Conservation (phyloP, 2,113 vertebrate species). For the Embiotoca jacksoni region DNA sequence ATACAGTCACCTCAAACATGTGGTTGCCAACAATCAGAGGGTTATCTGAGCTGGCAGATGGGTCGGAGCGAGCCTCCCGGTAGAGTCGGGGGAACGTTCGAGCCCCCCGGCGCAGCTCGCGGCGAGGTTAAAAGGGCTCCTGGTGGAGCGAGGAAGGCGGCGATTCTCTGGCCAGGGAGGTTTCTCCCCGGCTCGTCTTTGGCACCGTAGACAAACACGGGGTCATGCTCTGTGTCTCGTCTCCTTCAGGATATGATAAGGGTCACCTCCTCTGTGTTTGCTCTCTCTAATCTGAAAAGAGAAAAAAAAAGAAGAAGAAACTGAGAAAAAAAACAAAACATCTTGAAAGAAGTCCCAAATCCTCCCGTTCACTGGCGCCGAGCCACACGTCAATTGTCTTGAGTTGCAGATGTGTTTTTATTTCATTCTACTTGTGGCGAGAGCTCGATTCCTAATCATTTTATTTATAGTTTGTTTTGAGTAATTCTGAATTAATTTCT, state of each 20-base stretch:
- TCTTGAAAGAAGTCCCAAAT: constrained; percentile 32
- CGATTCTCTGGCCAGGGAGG: constrained; percentile 57
- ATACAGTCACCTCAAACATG: constrained; percentile 80
- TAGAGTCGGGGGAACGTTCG: constrained; percentile 80
- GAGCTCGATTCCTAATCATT: constrained; percentile 27
- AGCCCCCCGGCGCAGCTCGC: constrained; percentile 84
- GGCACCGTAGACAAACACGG: constrained; percentile 63
- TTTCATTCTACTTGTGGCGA: constrained; percentile 3
- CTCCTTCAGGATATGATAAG: constrained; percentile 67
- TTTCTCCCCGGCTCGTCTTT: constrained; percentile 60
- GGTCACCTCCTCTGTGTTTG: constrained; percentile 56
- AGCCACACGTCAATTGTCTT: constrained; percentile 45
- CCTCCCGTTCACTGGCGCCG: constrained; percentile 28
- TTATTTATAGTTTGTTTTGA: constrained; percentile 39
- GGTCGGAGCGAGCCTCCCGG: constrained; percentile 77
- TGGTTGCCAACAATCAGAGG: constrained; percentile 76
- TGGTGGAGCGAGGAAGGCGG: constrained; percentile 82
- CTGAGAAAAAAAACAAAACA: constrained; percentile 40
- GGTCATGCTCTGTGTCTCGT: constrained; percentile 61
- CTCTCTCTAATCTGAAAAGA: constrained; percentile 71
- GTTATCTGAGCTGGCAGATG: constrained; percentile 79
- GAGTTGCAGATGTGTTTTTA: constrained; percentile 28
- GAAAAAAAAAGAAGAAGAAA: constrained; percentile 54
- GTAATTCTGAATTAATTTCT: constrained; percentile 48
- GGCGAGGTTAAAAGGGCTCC: constrained; percentile 57